A percentile compares a stretch with the other conserved stretches of the same genome.
Evolutionary conservation across 2,113 vertebrate genomes (phyloP).

Genomic region (Cettia cetti): DNA sequence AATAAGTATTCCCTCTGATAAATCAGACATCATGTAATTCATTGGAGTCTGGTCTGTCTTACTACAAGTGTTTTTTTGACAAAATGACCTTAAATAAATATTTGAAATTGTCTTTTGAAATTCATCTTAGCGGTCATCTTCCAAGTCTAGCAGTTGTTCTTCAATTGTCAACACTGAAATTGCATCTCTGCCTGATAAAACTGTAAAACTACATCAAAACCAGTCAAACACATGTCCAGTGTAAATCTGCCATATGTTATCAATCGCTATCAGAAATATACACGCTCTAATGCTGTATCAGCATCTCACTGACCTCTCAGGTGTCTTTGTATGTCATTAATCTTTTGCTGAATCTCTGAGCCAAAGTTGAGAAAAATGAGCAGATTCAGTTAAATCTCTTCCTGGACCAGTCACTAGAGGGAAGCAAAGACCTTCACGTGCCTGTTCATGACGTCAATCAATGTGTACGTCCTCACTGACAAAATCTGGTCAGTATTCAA

Average conservation of each 20-base stretch:
- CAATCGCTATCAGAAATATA: background rate
- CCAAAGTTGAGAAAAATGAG: background rate
- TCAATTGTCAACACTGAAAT: background rate
- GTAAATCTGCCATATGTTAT: background rate
- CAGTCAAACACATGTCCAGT: background rate
- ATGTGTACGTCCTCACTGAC: background rate
- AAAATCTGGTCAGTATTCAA: background rate
- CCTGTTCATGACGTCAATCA: background rate
- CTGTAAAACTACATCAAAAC: background rate
- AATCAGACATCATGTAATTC: background rate
- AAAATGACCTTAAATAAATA: background rate
- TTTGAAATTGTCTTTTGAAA: background rate
- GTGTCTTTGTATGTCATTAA: background rate
- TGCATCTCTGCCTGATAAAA: background rate
- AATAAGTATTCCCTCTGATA: background rate
- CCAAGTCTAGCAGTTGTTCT: background rate
- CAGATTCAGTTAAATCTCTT: background rate
- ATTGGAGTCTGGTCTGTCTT: background rate
- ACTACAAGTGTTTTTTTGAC: background rate
- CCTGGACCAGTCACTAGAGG: slow-evolving; percentile 46
- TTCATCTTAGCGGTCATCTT: background rate
- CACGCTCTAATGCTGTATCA: background rate
- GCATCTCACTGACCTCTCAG: background rate
- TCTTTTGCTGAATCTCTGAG: background rate
- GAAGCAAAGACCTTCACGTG: slow-evolving; percentile 49